Conservation (phyloP, 2,888 invertebrate genomes). For the Hemaris fuciformis region DNA sequence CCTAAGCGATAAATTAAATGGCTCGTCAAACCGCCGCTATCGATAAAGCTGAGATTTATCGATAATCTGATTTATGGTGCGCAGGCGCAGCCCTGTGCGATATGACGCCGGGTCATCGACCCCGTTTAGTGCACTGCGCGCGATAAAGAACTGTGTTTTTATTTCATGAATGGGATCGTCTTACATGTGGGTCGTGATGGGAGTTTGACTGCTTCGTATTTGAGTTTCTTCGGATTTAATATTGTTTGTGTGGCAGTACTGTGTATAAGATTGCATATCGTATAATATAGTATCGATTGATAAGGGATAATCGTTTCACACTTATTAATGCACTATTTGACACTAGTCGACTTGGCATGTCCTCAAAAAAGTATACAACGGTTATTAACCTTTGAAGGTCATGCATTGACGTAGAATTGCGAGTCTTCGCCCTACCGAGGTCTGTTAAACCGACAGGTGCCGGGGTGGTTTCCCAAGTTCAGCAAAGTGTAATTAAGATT, state of each 20-base stretch:
- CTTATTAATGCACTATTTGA: too few species aligned
- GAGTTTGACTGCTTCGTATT: background rate
- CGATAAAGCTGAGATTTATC: constrained; percentile 7
- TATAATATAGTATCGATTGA: too few species aligned
- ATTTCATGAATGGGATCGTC: constrained; percentile 5
- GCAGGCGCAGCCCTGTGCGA: constrained; percentile 7
- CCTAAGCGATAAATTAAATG: background rate
- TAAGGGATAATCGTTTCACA: too few species aligned
- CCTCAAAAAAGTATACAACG: too few species aligned
- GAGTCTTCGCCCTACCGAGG: too few species aligned
- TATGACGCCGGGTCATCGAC: background rate
- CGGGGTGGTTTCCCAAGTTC: too few species aligned
- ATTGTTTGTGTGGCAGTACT: background rate
- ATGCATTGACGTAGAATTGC: too few species aligned
- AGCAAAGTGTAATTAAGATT: too few species aligned
- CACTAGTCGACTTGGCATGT: too few species aligned
- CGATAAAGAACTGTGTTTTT: constrained; percentile 7
- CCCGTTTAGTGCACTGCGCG: background rate
- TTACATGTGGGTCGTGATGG: constrained; percentile 4
- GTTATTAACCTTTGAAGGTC: too few species aligned
- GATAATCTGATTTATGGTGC: constrained; percentile 8
- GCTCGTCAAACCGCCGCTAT: background rate
- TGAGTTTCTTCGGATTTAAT: background rate
- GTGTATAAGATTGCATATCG: too few species aligned
- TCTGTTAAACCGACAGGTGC: too few species aligned